These are phyloP conservation scores for Microvelia longipes DNA, from an alignment of 1,140 invertebrate genomes.

Conservation along the genomic window DNA sequence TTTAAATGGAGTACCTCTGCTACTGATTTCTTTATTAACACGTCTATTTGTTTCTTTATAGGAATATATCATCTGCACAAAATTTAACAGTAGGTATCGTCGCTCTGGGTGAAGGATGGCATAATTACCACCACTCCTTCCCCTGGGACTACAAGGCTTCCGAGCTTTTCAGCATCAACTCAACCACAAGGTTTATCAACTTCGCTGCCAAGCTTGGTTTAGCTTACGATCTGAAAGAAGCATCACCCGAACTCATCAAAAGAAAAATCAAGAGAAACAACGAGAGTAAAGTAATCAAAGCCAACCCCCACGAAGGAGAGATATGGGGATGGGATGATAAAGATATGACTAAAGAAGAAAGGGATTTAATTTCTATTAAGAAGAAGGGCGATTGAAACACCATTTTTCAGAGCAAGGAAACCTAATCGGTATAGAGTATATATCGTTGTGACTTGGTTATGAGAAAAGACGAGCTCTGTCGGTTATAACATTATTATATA, in stretches of 20 bases:
- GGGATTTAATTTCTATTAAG: neutral
- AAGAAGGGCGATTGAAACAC: no score
- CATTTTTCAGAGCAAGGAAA: no score
- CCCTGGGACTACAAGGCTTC: constrained; percentile 65
- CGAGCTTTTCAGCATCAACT: constrained; percentile 40
- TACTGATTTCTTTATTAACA: no score
- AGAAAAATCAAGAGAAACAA: neutral
- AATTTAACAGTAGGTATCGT: constrained; percentile 30
- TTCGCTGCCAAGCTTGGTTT: constrained; percentile 40
- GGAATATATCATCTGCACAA: neutral
- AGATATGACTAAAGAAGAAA: constrained; percentile 52
- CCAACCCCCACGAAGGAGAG: constrained; percentile 25
- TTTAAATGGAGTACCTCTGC: no score
- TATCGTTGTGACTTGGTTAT: no score
- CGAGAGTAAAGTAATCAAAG: neutral
- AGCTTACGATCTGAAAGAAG: constrained; percentile 44
- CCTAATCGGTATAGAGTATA: no score
- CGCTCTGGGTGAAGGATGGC: constrained; percentile 71
- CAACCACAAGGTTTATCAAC: constrained; percentile 35
- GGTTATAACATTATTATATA: no score
- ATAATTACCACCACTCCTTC: constrained; percentile 87
- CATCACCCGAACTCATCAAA: constrained; percentile 28
- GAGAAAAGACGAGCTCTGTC: no score
- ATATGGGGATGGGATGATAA: constrained; percentile 73
- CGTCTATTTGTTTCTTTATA: neutral